Evolutionary conservation across 35 echinoderm and acorn worm species (phyloP), one percentile per base, ranked within the genome.

Genomic region (Ophioderma brevispina): DNA sequence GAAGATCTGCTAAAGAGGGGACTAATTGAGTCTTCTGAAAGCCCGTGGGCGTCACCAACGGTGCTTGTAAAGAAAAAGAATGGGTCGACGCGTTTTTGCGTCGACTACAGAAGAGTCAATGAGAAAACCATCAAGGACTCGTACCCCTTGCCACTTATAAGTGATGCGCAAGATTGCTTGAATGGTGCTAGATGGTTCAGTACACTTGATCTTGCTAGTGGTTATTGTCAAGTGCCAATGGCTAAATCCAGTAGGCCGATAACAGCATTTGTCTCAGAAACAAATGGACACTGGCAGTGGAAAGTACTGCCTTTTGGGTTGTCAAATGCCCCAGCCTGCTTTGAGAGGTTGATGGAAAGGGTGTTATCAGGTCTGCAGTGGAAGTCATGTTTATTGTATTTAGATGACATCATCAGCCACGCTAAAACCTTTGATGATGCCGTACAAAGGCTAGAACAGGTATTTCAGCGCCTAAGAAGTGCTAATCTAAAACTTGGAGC

Each of bases 61-160:
- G 94, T 96, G 23, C 78, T 96, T 6, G 91, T 94, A 0, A 84
- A 78, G n/a, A 96, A 93, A 84, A 96, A 96, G 25, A 88, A 93
- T 88, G 94, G 91, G 17, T 64, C 83, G 0, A 88, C 55, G 56
- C 35, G 94, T 6, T 91, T 95, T 38, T 95, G 94, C 43, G 41
- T 96, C 0, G 94, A 96, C 33, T 96, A 96, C 82, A 36, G 90
- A 28, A 88, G 88, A 31, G 30, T 96, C 0, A 96, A 92, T 80
- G 84, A 83, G 30, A 50, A 75, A 31, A 92, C 94, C 5, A 52
- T 93, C 15, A 92, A 95, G 38, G 90, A 89, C 50, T 87, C 94
- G 0, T 92, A 87, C 32, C 94, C 94, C 14, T n/a, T 95, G 4
- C 90, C 93, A 0, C 38, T 89, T 0, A 94, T 97, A 11, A 87